Base-by-base conservation (phyloP, 2,113 vertebrate species). In the Corythornis vintsioides region DNA sequence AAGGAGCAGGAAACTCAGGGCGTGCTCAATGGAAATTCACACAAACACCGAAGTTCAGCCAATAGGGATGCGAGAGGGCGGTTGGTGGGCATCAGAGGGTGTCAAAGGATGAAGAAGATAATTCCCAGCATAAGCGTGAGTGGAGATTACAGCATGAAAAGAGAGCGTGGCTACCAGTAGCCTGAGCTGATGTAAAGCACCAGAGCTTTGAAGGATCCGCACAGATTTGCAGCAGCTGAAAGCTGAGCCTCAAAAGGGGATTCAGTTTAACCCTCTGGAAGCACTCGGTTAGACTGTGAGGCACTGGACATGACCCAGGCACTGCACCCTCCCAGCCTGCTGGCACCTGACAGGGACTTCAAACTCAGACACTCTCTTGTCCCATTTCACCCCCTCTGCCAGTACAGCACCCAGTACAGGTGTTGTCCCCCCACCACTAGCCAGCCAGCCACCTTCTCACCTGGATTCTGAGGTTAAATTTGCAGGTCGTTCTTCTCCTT, bases 11-110 rank as follows among this genome's bases (percentile, higher is more conserved):
- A 75, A 72, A 15, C 42, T 14, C 28, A 2, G 31, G 33, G 6
- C 16, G 3, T 1, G 3, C n/a, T 17, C 24, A 12, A 2, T 4
- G 2, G 43, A 59, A 75, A 13, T 33, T 3, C 3, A 11, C 15
- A 21, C 33, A 3, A 5, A 6, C 33, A 1, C 1, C 6, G 15
- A 25, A 8, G 25, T 11, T 22, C 2, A 65, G 56, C 31, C 1
- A 0, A 7, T 3, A 35, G 0, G 3, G 35, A 21, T 8, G 45
- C 22, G 33, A 15, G n/a, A 4, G 24, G 61, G 87, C 14, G 74
- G 38, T 4, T 21, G 79, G 38, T 28, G 59, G 72, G 67, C 57
- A 16, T 14, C 76, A 28, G 48, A 22, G 75, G 60, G 66, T 43
- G 73, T 13, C 69, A 38, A 38, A 42, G 53, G 50, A 55, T 53